Percentiles rank a stretch among this genome's conserved stretches.
Evolutionary conservation across 2,797 vertebrate species (phyloP).

Genomic region (Echiichthys vipera): DNA sequence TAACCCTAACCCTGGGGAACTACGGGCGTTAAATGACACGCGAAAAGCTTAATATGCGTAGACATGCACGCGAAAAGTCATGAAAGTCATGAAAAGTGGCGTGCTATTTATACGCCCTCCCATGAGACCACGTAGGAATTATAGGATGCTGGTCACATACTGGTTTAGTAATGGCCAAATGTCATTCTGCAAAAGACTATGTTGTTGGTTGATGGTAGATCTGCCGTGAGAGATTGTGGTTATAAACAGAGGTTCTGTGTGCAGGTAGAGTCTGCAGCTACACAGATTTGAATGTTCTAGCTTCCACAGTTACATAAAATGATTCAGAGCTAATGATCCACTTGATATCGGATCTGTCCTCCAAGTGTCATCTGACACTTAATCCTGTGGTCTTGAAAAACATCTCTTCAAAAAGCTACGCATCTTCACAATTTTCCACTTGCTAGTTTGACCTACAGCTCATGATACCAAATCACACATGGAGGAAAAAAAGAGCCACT

Average conservation of each 20-base stretch:
- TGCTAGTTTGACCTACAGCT: conserved; percentile 21
- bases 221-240: no score
- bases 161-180: no score
- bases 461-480: neutral
- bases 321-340: conserved; percentile 5
- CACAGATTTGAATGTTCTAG: conserved; percentile 4
- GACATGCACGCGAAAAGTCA: no score
- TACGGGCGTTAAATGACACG: no score
- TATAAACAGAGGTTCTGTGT: neutral
- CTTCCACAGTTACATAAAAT: conserved; percentile 11
- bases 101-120: no score
- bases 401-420: conserved; percentile 9
- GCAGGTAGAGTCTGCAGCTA: neutral
- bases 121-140: no score
- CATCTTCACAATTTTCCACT: conserved; percentile 34
- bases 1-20: no score
- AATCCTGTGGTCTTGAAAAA: neutral
- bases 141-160: no score
- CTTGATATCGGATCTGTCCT: conserved; percentile 1
- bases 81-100: no score
- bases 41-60: no score
- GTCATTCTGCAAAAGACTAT: no score
- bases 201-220: no score
- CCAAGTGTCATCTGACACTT: neutral
- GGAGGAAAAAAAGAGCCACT: conserved; percentile 8